Evolutionary conservation across 1,140 invertebrate genomes (phyloP), one percentile per base, ranked within the genome.

Genomic region (Pogonomyrmex californicus): DNA sequence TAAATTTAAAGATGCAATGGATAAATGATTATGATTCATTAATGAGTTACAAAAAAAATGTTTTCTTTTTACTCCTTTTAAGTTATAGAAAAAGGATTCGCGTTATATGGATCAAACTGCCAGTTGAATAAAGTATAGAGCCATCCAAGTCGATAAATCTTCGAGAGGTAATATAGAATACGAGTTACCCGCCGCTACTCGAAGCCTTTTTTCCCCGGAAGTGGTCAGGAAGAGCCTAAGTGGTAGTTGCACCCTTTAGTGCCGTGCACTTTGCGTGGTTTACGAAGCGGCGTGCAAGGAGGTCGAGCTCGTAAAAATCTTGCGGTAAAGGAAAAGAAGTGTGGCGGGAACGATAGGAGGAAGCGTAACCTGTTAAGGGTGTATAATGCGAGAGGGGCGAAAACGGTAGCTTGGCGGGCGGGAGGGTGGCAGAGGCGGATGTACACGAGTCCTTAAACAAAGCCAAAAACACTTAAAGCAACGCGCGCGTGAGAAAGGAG

Each of bases 391-490:
- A 87, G 68, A 71, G 83, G 56, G 41, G 44, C 60, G 79, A 75
- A 75, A 78, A 63, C 81, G n/a, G 51, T 41, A 49, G 14, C 14
- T 33, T 36, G 23, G 30, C 54, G 30, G n/a, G 10, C 54, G 33
- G 36, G 17, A 44, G 62, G 33, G 49, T 33, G 66, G 63, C 75
- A 23, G 36, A 56, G 56, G 86, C 58, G 85, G 58, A 77, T 78
- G 88, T 76, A 82, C 86, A 81, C 86, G 90, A 87, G 76, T 44
- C 85, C 79, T 85, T 87, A 91, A 91, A 92, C 90, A 94, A 94
- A 93, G 90, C 90, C 90, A 90, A 91, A 91, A 91, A 94, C 91
- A 93, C 93, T 94, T 88, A 89, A 92, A 86, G 86, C 54, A 60
- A 79, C 60, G 75, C 66, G 81, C 87, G 85, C 86, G 85, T 76